Evolutionary conservation across 2,797 vertebrate species (phyloP).

Genomic region (Taenioides sp.): DNA sequence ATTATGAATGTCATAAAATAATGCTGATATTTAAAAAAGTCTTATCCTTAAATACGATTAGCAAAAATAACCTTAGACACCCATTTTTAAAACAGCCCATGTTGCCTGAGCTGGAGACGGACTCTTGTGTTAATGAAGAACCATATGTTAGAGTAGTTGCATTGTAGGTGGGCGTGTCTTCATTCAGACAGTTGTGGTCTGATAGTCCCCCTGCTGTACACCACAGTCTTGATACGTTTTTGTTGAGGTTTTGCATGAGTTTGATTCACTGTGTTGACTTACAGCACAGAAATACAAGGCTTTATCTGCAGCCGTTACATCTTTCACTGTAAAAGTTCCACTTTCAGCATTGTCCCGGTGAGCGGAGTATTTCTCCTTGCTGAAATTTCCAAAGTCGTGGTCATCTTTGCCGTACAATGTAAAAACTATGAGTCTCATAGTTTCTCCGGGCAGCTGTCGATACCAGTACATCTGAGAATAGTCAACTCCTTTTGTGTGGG

Average conservation of each 20-base stretch:
- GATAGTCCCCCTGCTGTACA: constrained; percentile 10
- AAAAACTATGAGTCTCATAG: constrained; percentile 1
- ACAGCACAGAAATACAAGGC: constrained; percentile 14
- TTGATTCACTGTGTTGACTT: constrained; percentile 8
- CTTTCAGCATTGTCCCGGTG: not conserved
- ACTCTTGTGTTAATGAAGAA: not conserved
- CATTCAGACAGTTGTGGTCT: not conserved
- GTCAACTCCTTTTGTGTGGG: not conserved
- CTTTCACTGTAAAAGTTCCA: constrained; percentile 4
- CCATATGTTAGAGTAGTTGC: not conserved
- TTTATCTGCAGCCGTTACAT: not conserved
- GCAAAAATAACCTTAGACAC: not conserved
- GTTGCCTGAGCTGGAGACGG: not conserved
- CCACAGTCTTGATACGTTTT: not conserved
- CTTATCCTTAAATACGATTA: constrained; percentile 4
- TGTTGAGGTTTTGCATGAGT: constrained; percentile 6
- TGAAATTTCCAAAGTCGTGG: constrained; percentile 6
- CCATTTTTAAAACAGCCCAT: not conserved
- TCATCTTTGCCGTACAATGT: not conserved
- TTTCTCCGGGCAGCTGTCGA: not conserved
- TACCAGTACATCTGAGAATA: constrained; percentile 1
- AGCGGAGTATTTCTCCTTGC: not conserved
- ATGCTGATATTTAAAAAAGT: not conserved
- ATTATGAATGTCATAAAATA: not conserved
- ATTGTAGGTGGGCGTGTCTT: not conserved